A percentile compares a stretch with the other conserved stretches of the same genome.
Conservation (phyloP, 2,888 invertebrate genomes). For the Tetheella fluctuosa region DNA sequence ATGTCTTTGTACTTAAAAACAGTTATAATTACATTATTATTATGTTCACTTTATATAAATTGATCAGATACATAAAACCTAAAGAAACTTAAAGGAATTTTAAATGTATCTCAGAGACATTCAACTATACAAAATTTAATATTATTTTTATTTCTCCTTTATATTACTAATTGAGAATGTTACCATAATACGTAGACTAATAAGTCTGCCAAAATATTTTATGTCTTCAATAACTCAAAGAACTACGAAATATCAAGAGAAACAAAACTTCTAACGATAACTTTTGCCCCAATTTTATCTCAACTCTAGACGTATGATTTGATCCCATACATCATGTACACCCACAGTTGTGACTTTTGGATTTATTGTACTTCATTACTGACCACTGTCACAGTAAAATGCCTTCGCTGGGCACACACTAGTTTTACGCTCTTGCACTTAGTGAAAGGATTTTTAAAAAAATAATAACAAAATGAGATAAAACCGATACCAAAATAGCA, state of each 20-base stretch:
- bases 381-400: constrained; percentile 25
- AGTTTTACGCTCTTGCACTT: not conserved
- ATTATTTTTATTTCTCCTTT: too few relatives aligned
- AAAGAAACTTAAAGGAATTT: too few relatives aligned
- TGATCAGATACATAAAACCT: too few relatives aligned
- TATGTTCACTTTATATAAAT: too few relatives aligned
- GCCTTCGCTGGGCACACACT: not conserved
- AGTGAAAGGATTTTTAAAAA: too few relatives aligned
- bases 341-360: constrained; percentile 34
- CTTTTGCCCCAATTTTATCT: constrained; percentile 24
- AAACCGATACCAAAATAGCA: too few relatives aligned
- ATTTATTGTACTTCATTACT: constrained; percentile 64
- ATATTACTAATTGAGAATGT: too few relatives aligned
- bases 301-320: constrained; percentile 31
- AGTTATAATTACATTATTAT: too few relatives aligned
- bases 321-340: constrained; percentile 32
- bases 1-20: too few relatives aligned
- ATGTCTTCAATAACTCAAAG: not conserved
- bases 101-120: too few relatives aligned
- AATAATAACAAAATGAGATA: too few relatives aligned
- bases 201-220: not conserved
- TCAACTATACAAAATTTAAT: too few relatives aligned
- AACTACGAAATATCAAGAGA: not conserved
- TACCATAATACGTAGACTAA: not conserved
- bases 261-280: constrained; percentile 13